Conservation (phyloP, 2,113 vertebrate genomes). For the Mirounga angustirostris region DNA sequence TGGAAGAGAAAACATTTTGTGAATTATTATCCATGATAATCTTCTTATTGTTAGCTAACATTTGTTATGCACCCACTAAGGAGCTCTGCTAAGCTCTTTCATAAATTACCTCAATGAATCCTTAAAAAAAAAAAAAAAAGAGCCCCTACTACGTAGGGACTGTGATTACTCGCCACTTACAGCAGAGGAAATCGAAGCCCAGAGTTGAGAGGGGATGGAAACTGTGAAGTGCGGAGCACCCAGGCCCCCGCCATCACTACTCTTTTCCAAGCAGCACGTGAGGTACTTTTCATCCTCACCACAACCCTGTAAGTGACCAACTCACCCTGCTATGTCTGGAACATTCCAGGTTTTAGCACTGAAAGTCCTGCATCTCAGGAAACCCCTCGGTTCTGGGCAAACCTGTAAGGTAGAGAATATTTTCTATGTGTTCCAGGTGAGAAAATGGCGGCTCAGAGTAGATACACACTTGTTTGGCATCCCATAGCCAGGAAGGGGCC, state of each 20-base stretch:
- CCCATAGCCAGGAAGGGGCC: background rate
- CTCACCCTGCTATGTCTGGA: background rate
- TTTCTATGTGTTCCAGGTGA: background rate
- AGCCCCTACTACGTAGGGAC: no score
- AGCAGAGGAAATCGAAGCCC: background rate
- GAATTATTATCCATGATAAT: background rate
- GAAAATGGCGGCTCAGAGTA: background rate
- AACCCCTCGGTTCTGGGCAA: background rate
- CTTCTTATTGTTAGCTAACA: background rate
- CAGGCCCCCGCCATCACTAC: fast-evolving
- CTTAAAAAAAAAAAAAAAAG: no score
- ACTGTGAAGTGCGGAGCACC: fast-evolving
- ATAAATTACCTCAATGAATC: background rate
- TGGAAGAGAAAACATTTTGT: background rate
- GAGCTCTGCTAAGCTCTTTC: background rate
- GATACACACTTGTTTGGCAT: fast-evolving
- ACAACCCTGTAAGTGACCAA: no score
- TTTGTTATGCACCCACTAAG: background rate
- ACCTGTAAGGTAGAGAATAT: background rate
- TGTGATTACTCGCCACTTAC: background rate
- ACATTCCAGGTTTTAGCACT: background rate
- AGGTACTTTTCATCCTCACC: background rate
- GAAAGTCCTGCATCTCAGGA: background rate
- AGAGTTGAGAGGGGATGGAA: fast-evolving
- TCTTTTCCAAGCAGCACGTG: fast-evolving